A percentile compares a stretch with the other conserved stretches of the same genome.
These are phyloP conservation scores for Plagodis dolabraria DNA, from an alignment of 2,888 invertebrate genomes.

Conservation along the genomic window DNA sequence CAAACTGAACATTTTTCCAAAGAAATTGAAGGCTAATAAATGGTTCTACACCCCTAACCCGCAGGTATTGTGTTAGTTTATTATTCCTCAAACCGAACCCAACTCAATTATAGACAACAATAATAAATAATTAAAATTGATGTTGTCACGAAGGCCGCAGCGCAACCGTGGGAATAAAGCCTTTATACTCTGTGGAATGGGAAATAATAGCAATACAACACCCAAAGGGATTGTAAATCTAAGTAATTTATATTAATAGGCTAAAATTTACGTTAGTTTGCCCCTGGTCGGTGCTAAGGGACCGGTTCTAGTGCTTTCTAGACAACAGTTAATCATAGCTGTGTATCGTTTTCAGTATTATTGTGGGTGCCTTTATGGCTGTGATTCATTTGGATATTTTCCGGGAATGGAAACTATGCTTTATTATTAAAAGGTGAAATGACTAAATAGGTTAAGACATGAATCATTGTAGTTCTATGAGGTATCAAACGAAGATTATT, in stretches of 20 bases:
- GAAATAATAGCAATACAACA: constrained; percentile 71
- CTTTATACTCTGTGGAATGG: constrained; percentile 58
- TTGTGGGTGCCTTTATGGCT: constrained; percentile 25
- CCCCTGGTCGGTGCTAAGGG: constrained; percentile 67
- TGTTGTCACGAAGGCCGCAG: constrained; percentile 53
- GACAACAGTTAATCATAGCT: constrained; percentile 63
- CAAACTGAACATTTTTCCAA: neutral
- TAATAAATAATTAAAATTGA: constrained; percentile 68
- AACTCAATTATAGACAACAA: constrained; percentile 51
- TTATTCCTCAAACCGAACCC: constrained; percentile 38
- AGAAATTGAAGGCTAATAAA: constrained; percentile 15
- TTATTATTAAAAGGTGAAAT: constrained; percentile 19
- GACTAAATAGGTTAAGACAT: constrained; percentile 11
- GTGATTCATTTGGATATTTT: constrained; percentile 27
- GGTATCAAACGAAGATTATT: too few species aligned
- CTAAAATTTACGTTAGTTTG: constrained; percentile 74
- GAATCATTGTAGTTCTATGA: too few species aligned
- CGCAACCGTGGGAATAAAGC: constrained; percentile 59
- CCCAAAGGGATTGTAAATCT: constrained; percentile 77
- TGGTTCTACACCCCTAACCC: constrained; percentile 24
- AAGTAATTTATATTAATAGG: constrained; percentile 82
- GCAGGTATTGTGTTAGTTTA: constrained; percentile 28
- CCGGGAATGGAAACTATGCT: constrained; percentile 6
- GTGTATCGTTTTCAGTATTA: constrained; percentile 43
- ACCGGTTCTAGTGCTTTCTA: constrained; percentile 66